phyloP scores from a whole-genome alignment of 2,797 vertebrate genomes.

The Mallotus villosus region DNA sequence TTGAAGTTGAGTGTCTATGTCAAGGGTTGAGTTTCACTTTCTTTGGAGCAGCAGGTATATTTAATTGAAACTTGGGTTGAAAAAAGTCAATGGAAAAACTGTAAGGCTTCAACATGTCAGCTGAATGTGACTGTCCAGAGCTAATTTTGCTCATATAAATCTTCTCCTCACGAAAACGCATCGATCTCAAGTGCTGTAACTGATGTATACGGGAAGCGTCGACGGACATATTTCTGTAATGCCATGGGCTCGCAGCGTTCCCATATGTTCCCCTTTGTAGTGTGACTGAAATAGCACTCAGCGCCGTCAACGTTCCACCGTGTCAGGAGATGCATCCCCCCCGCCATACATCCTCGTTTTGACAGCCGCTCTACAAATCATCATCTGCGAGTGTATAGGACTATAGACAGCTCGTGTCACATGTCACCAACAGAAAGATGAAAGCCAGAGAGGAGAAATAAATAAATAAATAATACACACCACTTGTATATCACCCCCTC shows the following conservation, averaged over 20 bases:
- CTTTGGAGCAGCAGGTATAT: neutral
- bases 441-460: constrained; percentile 3
- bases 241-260: constrained; percentile 11
- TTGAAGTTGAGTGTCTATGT: neutral
- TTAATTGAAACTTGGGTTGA: neutral
- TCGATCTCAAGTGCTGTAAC: neutral
- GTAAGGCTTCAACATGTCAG: too few relatives aligned
- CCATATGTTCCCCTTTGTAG: constrained; percentile 24
- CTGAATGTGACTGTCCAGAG: too few relatives aligned
- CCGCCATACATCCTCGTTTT: neutral
- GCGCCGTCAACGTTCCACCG: constrained; percentile 17
- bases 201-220: constrained; percentile 12
- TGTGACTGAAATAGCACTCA: constrained; percentile 22
- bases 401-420: constrained; percentile 18
- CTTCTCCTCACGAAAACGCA: neutral
- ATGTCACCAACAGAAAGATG: constrained; percentile 9
- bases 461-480: neutral
- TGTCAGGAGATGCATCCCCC: constrained; percentile 6
- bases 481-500: neutral
- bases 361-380: constrained; percentile 22
- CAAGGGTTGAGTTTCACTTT: neutral
- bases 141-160: neutral
- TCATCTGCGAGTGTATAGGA: neutral
- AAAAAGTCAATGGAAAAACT: neutral
- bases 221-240: constrained; percentile 14